A percentile compares a stretch with the other conserved stretches of the same genome.
Conservation (phyloP, 2,797 vertebrate genomes). For the Martes flavigula region DNA sequence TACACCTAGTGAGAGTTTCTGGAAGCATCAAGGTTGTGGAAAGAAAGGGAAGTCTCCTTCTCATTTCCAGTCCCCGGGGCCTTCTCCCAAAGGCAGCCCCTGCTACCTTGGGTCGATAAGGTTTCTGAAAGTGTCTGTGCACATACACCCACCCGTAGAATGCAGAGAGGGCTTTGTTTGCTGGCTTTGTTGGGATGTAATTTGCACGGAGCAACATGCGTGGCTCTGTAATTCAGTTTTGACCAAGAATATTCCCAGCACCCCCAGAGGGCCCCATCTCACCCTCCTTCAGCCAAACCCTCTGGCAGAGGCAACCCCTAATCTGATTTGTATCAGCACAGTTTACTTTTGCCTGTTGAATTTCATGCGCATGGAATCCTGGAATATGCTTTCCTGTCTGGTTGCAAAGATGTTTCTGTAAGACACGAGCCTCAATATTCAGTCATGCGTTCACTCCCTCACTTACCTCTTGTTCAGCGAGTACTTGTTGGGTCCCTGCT, state of each 20-base stretch:
- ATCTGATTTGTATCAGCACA: not conserved
- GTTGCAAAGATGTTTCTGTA: not conserved
- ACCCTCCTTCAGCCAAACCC: not conserved
- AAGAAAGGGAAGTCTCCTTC: not conserved
- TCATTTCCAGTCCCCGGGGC: not conserved
- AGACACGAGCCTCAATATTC: not conserved
- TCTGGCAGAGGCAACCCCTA: not conserved
- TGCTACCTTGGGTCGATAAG: not conserved
- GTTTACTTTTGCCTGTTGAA: not conserved
- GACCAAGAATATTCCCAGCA: not conserved
- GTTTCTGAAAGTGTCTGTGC: not conserved
- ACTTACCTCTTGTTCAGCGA: not conserved
- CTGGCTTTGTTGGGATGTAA: not conserved
- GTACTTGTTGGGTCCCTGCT: not conserved
- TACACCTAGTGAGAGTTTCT: not conserved
- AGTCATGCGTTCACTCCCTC: not conserved
- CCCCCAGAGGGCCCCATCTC: not conserved
- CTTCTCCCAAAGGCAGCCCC: not conserved
- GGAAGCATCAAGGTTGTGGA: not conserved
- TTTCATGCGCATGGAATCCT: not conserved
- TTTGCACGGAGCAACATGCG: not conserved
- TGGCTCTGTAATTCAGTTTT: not conserved
- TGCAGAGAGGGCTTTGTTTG: not conserved
- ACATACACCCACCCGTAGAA: not conserved
- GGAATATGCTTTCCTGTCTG: not conserved